These are phyloP conservation scores for Priocnemis perturbator DNA, from an alignment of 2,888 invertebrate species.

Conservation along the genomic window DNA sequence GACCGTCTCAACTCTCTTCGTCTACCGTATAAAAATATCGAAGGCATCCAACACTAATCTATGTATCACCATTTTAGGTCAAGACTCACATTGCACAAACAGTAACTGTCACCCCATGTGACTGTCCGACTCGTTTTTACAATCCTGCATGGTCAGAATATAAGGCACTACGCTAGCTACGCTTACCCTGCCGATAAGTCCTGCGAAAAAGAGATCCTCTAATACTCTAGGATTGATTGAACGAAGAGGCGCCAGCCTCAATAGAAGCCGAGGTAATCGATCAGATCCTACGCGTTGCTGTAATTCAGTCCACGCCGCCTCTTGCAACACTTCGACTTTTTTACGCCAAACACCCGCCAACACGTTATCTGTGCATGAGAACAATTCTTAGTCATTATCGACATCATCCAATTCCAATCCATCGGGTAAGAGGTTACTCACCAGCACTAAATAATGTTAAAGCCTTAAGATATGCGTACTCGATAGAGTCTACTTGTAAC, in stretches of 20 bases:
- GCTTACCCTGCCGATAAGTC: conserved; percentile 93
- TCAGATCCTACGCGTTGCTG: conserved; percentile 77
- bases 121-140: conserved; percentile 71
- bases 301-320: conserved; percentile 76
- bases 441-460: conserved; percentile 90
- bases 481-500: conserved; percentile 87
- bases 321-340: conserved; percentile 77
- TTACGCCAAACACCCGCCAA: conserved; percentile 71
- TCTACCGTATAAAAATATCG: conserved; percentile 13
- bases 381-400: not conserved
- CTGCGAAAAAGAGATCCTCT: conserved; percentile 95
- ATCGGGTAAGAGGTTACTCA: conserved; percentile 63
- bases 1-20: too few relatives aligned
- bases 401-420: not conserved
- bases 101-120: conserved; percentile 71
- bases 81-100: conserved; percentile 57
- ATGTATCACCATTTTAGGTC: conserved; percentile 54
- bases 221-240: conserved; percentile 85
- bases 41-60: conserved; percentile 20
- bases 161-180: conserved; percentile 97
- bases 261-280: conserved; percentile 79
- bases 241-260: conserved; percentile 84
- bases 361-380: conserved; percentile 65
- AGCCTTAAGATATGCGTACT: conserved; percentile 92
- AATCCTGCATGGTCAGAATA: conserved; percentile 81